Evolutionary conservation across 1,140 invertebrate species (phyloP).

Genomic region (Lethocerus indicus): DNA sequence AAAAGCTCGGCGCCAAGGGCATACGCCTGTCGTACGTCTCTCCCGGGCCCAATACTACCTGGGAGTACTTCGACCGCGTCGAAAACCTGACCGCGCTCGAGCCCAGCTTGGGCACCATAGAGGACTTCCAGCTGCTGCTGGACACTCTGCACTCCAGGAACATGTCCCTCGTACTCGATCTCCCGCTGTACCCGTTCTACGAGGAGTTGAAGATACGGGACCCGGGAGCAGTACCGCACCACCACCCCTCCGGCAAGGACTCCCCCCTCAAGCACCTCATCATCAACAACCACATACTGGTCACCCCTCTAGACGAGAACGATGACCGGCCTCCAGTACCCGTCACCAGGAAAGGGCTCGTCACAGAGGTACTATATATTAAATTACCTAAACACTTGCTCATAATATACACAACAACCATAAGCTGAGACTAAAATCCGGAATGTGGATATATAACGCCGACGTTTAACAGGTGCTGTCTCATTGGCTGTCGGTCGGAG

Average conservation of each 20-base stretch:
- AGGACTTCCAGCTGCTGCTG: constrained; percentile 44
- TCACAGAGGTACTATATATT: no score
- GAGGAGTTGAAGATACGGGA: constrained; percentile 17
- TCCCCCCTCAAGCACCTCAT: constrained; percentile 12
- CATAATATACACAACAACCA: not conserved
- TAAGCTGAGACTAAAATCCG: not conserved
- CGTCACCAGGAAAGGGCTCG: not conserved
- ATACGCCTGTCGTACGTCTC: constrained; percentile 62
- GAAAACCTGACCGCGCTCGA: constrained; percentile 42
- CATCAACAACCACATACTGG: constrained; percentile 16
- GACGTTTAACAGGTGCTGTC: constrained; percentile 36
- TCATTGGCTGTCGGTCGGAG: constrained; percentile 44
- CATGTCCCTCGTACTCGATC: constrained; percentile 54
- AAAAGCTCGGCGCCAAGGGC: constrained; percentile 41
- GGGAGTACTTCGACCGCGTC: constrained; percentile 45
- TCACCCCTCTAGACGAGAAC: no score
- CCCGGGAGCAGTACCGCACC: no score
- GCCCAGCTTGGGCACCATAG: constrained; percentile 37
- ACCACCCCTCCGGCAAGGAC: no score
- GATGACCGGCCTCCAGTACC: not conserved
- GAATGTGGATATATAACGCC: constrained; percentile 17
- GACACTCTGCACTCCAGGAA: constrained; percentile 38
- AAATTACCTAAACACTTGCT: no score
- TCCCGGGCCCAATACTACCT: constrained; percentile 43
- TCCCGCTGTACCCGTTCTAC: constrained; percentile 45